Percentiles rank a stretch among this genome's conserved stretches.
phyloP scores from a whole-genome alignment of 1,140 invertebrate genomes.

The Coenobita brevimanus region DNA sequence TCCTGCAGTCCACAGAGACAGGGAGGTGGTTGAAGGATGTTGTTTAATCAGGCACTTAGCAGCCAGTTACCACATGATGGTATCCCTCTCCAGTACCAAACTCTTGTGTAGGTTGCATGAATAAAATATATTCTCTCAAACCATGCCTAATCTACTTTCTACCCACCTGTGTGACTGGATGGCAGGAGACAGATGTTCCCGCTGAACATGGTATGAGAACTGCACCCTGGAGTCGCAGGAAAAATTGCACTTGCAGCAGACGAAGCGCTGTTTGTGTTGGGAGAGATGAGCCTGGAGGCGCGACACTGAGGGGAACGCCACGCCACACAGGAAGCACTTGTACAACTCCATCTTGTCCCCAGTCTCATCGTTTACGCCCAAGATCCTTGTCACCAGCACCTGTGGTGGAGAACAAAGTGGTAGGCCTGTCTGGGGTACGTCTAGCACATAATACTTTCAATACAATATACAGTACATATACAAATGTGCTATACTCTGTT shows the following conservation, averaged over 20 bases:
- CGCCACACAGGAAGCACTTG: constrained; percentile 75
- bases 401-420: constrained; percentile 22
- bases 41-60: too few species aligned
- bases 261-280: constrained; percentile 72
- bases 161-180: constrained; percentile 21
- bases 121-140: too few species aligned
- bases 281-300: constrained; percentile 73
- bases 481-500: too few species aligned
- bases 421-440: neutral
- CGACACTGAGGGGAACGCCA: constrained; percentile 73
- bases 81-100: too few species aligned
- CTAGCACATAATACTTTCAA: too few species aligned
- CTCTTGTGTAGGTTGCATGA: too few species aligned
- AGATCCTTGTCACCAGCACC: constrained; percentile 73
- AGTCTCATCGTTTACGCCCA: constrained; percentile 73
- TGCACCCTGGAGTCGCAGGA: constrained; percentile 72
- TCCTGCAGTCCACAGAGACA: too few species aligned
- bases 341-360: constrained; percentile 74
- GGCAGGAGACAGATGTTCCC: constrained; percentile 62
- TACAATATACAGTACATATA: too few species aligned
- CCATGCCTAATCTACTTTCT: too few species aligned
- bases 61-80: too few species aligned
- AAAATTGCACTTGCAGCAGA: constrained; percentile 73
- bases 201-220: constrained; percentile 72
- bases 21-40: too few species aligned